phyloP scores from a whole-genome alignment of 2,888 invertebrate species.

The Euclidia mi region DNA sequence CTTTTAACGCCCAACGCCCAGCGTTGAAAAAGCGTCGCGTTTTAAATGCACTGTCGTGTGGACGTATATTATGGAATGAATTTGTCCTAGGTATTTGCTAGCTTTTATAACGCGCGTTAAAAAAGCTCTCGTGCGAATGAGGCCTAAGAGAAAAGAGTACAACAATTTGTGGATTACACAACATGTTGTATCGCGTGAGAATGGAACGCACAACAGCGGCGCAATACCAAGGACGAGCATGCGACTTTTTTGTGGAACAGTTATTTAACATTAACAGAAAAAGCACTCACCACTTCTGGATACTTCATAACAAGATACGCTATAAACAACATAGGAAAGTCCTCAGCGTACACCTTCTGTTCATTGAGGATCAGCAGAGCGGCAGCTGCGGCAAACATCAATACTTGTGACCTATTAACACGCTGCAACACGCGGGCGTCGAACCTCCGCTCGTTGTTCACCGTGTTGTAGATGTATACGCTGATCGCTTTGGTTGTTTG shows the following conservation, averaged over 20 bases:
- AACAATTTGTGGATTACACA: no score
- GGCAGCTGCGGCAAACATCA: conserved; percentile 42
- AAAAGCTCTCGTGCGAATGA: no score
- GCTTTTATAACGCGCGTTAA: no score
- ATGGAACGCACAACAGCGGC: no score
- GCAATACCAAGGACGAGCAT: no score
- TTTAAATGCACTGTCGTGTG: no score
- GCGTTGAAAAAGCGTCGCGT: no score
- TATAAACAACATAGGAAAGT: conserved; percentile 63
- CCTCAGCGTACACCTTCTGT: conserved; percentile 55
- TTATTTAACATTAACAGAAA: neutral
- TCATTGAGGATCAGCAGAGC: conserved; percentile 51
- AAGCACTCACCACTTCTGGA: conserved; percentile 67
- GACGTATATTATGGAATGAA: no score
- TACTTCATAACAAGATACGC: conserved; percentile 65
- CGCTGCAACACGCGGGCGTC: conserved; percentile 36
- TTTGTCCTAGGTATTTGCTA: no score
- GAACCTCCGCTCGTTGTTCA: conserved; percentile 24
- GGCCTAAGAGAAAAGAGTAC: no score
- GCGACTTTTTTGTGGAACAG: neutral
- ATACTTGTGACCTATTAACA: conserved; percentile 42
- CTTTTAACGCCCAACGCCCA: no score
- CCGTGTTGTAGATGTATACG: conserved; percentile 32
- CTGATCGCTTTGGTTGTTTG: conserved; percentile 52
- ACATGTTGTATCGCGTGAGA: no score